Evolutionary conservation across 1,140 invertebrate species (phyloP), one percentile per base, ranked within the genome.

Genomic region (Drosophila auraria): DNA sequence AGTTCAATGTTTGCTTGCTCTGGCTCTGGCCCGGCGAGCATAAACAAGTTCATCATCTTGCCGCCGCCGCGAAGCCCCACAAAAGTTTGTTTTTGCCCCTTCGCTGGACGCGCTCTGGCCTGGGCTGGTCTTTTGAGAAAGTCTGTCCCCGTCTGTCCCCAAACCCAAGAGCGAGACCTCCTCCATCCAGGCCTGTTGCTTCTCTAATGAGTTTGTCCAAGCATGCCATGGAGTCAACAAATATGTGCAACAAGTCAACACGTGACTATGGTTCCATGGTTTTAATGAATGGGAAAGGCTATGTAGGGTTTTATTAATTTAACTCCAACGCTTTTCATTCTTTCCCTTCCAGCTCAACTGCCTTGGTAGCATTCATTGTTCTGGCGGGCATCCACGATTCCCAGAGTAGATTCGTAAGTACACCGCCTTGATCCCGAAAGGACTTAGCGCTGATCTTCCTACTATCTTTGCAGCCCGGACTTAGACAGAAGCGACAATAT

Each of bases 401-500:
- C 64, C 82, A 92, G 23, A 83, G 92, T 54, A 90, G 91, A 93
- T 92, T 91, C 51, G 93, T 93, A 86, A 93, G 92, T 93, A 74
- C 60, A 15, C 1, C 17, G 15, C 7, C n/a, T 1, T 11, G 3
- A 33, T 33, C 15, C 7, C 2, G 4, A 11, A 1, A 12, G 15
- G 8, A 12, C 27, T n/a, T 15, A 7, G 0, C 2, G 11, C 23
- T 68, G 44, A 54, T 40, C 15, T 6, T 23, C 11, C 17, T 0
- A 8, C 8, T 2, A n/a, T 5, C 14, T 1, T 25, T 27, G 1
- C 30, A 94, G 79, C 94, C 94, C 80, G 94, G 95, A 72, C 94
- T 94, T 53, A 93, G 96, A 86, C 96, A 96, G 84, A 96, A 96
- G 92, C 93, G 96, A 92, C 96, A 97, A 82, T 95, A 96, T 92